Evolutionary conservation across 2,888 invertebrate genomes (phyloP).

Genomic region (Scelioninae gen. 1): DNA sequence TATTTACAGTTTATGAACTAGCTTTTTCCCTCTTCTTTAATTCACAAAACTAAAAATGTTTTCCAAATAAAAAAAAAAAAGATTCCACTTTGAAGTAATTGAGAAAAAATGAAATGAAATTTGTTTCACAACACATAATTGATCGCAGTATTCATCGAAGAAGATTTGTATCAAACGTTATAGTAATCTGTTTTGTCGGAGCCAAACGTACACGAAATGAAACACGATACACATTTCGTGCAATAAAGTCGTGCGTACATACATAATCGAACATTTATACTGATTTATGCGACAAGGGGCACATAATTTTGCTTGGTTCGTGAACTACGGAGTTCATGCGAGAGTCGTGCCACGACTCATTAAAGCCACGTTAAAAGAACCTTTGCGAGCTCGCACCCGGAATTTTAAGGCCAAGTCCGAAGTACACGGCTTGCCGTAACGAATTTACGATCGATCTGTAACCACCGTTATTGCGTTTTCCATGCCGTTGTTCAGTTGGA

Average conservation of each 20-base stretch:
- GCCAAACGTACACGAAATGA: not conserved
- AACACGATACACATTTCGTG: slow-evolving; percentile 21
- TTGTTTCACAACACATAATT: slow-evolving; percentile 2
- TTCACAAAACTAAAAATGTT: too few relatives aligned
- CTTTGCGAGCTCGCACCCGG: slow-evolving; percentile 50
- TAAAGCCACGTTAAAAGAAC: slow-evolving; percentile 63
- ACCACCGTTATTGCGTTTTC: slow-evolving; percentile 53
- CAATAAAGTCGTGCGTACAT: slow-evolving; percentile 23
- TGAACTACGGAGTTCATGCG: slow-evolving; percentile 48
- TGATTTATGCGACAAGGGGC: slow-evolving; percentile 28
- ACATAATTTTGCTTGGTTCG: slow-evolving; percentile 40
- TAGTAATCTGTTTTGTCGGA: not conserved
- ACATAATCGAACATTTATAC: slow-evolving; percentile 32
- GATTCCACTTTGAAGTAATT: not conserved
- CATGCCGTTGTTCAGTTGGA: slow-evolving; percentile 49
- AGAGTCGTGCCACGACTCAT: slow-evolving; percentile 59
- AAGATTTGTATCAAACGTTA: not conserved
- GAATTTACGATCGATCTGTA: slow-evolving; percentile 64
- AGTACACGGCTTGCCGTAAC: slow-evolving; percentile 38
- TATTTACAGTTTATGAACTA: too few relatives aligned
- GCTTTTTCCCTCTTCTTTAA: too few relatives aligned
- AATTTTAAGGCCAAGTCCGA: slow-evolving; percentile 54
- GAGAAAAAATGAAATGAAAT: not conserved
- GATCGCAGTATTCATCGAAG: not conserved
- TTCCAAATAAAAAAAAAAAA: too few relatives aligned